These are phyloP conservation scores for Cheilosia scutellata DNA, from an alignment of 2,888 invertebrate species.

Conservation along the genomic window DNA sequence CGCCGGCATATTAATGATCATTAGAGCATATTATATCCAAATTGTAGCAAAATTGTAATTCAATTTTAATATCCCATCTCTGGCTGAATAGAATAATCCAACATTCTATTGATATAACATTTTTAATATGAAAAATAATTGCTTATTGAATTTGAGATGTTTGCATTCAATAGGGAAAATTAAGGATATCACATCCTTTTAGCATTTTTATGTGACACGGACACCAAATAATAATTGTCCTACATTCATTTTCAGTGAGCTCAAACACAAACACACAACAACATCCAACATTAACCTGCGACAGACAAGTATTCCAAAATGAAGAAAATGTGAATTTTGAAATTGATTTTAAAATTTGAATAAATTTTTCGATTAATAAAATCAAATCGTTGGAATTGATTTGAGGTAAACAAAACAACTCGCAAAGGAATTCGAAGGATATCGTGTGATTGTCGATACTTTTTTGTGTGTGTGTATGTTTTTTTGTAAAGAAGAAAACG, in stretches of 20 bases:
- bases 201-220: no score
- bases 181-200: no score
- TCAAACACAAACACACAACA: constrained; percentile 3
- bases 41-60: no score
- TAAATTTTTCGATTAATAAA: constrained; percentile 74
- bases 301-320: not conserved
- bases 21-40: no score
- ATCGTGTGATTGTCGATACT: constrained; percentile 4
- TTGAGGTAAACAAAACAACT: constrained; percentile 74
- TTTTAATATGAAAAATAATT: no score
- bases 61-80: no score
- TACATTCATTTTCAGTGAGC: constrained; percentile 30
- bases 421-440: constrained; percentile 49
- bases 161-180: no score
- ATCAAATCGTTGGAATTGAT: constrained; percentile 75
- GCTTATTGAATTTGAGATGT: no score
- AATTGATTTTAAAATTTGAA: constrained; percentile 75
- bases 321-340: constrained; percentile 44
- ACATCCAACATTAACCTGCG: not conserved
- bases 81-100: no score
- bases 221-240: no score
- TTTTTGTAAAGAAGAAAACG: constrained; percentile 7
- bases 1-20: no score
- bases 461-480: constrained; percentile 9
- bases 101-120: no score